A percentile compares a stretch with the other conserved stretches of the same genome.
phyloP scores from a whole-genome alignment of 2,797 vertebrate species.

The Falco peregrinus region DNA sequence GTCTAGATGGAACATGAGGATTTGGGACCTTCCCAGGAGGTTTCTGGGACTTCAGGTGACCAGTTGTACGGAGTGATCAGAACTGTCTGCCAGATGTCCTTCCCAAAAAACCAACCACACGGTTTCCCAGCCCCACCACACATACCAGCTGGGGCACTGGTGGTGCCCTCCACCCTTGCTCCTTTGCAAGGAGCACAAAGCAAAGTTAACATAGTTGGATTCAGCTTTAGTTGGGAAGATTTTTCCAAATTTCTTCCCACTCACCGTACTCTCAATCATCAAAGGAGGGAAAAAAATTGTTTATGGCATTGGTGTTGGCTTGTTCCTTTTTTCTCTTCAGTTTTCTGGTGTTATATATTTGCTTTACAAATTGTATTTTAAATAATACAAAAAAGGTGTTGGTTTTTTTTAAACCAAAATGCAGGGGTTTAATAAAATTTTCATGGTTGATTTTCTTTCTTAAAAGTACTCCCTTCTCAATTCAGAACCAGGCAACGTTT shows the following conservation, averaged over 20 bases:
- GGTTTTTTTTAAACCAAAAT: not conserved
- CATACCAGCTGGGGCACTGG: not conserved
- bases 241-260: not conserved
- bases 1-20: not conserved
- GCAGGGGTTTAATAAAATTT: not conserved
- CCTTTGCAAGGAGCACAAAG: not conserved
- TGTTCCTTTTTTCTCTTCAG: not conserved
- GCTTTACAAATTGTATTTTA: not conserved
- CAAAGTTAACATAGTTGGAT: fast-evolving
- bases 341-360: not conserved
- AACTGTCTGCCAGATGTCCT: not conserved
- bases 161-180: not conserved
- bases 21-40: not conserved
- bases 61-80: not conserved
- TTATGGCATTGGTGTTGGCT: fast-evolving
- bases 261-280: not conserved
- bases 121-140: not conserved
- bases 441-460: not conserved
- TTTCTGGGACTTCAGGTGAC: not conserved
- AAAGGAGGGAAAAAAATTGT: not conserved
- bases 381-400: not conserved
- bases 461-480: no score
- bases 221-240: not conserved
- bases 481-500: not conserved
- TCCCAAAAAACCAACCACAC: not conserved